A percentile compares a stretch with the other conserved stretches of the same genome.
Conservation (phyloP, 2,113 vertebrate species). For the Candoia aspera region DNA sequence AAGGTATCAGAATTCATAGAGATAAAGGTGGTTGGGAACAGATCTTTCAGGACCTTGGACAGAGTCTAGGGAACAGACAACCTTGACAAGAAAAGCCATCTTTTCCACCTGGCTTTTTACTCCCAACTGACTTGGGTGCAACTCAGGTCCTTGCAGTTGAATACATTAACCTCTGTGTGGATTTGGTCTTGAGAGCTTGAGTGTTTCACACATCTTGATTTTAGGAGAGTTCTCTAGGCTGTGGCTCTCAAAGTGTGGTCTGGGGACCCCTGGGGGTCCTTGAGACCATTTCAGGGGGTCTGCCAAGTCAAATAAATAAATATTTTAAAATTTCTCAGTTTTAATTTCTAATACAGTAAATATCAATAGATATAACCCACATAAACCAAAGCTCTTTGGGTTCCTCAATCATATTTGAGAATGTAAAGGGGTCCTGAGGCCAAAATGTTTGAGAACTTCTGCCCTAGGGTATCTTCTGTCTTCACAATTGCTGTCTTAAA, state of each 20-base stretch:
- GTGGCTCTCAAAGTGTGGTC: not conserved
- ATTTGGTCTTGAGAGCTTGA: not conserved
- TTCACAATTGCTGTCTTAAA: not conserved
- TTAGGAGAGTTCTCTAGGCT: not conserved
- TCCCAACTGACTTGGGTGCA: not conserved
- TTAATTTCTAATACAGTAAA: not conserved
- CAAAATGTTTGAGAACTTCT: not conserved
- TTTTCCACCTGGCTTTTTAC: not conserved
- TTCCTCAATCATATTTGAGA: not conserved
- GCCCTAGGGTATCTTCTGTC: not conserved
- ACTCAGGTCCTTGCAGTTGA: not conserved
- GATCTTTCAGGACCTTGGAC: not conserved
- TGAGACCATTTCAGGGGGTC: not conserved
- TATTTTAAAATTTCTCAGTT: not conserved
- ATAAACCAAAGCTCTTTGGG: not conserved
- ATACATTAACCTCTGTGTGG: not conserved
- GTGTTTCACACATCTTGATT: not conserved
- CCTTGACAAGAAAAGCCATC: not conserved
- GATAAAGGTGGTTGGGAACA: not conserved
- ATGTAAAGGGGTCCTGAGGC: not conserved
- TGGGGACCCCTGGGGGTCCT: not conserved
- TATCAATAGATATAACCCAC: not conserved
- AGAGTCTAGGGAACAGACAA: not conserved
- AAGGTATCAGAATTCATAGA: not conserved
- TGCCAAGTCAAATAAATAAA: not conserved